Evolutionary conservation across 2,113 vertebrate species (phyloP), one percentile per base, ranked within the genome.

Genomic region (Lamprotornis superbus): DNA sequence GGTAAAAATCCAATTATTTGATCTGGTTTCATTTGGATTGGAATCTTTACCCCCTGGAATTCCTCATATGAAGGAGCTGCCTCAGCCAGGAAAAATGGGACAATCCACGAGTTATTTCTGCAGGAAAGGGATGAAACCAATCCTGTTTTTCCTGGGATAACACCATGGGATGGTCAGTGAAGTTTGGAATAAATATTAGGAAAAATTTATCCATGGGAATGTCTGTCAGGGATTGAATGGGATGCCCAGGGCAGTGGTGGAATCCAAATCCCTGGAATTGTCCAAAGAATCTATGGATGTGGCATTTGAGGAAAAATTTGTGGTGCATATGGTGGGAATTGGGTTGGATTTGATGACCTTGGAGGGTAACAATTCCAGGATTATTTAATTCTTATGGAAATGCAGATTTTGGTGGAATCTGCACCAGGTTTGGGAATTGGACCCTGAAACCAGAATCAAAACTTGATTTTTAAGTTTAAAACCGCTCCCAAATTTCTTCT

Each of bases 401-500:
- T 4, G 27, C 3, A 37, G 57, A 28, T 60, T 52, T 39, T 31
- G 23, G 19, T 55, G 39, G 28, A 23, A 64, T 10, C 37, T 39
- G 4, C 40, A 15, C 15, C 23, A 69, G 12, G 14, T 79, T 67
- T 11, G 39, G 33, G 65, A 50, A 27, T 28, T 39, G 39, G 57
- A 24, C 19, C 8, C 25, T 10, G 21, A 56, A 81, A 60, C 5
- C 25, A 64, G 35, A 56, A 63, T 8, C 7, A 25, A 81, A 74
- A 47, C 9, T 24, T 14, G 3, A 25, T 74, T 50, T 14, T 46
- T 14, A n/a, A 35, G 12, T 9, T 12, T 27, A 39, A 18, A 11
- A 5, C 1, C 0, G 0, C 9, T 60, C 55, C 30, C 19, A 24
- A 30, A 60, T 39, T 10, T 10, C 16, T 57, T 9, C 2, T 1